These are phyloP conservation scores for Podarcis muralis DNA, from an alignment of 2,113 vertebrate species.

Conservation along the genomic window DNA sequence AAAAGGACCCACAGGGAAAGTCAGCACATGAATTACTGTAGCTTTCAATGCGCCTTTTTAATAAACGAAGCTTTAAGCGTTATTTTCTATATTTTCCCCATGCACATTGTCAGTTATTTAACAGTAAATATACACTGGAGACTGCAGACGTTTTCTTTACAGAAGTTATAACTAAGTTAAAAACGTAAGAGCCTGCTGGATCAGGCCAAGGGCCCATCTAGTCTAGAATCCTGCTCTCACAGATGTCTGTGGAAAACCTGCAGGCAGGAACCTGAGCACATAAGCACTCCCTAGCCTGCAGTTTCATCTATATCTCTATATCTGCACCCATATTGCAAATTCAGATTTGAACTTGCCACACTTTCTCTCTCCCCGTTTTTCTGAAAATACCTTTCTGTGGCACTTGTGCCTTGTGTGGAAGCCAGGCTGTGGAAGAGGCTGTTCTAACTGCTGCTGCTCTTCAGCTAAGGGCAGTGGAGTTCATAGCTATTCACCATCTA, in stretches of 20 bases:
- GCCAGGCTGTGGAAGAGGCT: not conserved
- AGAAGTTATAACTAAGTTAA: slow-evolving; percentile 42
- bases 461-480: not conserved
- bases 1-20: slow-evolving; percentile 67
- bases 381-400: not conserved
- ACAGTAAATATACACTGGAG: slow-evolving; percentile 49
- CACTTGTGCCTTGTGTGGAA: not conserved
- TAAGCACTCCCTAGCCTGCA: too few relatives aligned
- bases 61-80: slow-evolving; percentile 58
- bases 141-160: not conserved
- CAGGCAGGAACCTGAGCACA: too few relatives aligned
- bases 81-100: slow-evolving; percentile 61
- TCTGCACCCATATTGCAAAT: too few relatives aligned
- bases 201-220: too few relatives aligned
- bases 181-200: too few relatives aligned
- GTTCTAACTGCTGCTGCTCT: not conserved
- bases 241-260: too few relatives aligned
- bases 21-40: slow-evolving; percentile 54
- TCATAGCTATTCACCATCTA: not conserved
- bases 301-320: too few relatives aligned
- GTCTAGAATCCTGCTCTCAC: too few relatives aligned
- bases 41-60: slow-evolving; percentile 53
- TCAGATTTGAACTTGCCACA: too few relatives aligned
- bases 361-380: too few relatives aligned
- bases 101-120: slow-evolving; percentile 54